Evolutionary conservation across 2,888 invertebrate genomes (phyloP), one percentile per base, ranked within the genome.

Genomic region (Orthonychiurus folsomi): DNA sequence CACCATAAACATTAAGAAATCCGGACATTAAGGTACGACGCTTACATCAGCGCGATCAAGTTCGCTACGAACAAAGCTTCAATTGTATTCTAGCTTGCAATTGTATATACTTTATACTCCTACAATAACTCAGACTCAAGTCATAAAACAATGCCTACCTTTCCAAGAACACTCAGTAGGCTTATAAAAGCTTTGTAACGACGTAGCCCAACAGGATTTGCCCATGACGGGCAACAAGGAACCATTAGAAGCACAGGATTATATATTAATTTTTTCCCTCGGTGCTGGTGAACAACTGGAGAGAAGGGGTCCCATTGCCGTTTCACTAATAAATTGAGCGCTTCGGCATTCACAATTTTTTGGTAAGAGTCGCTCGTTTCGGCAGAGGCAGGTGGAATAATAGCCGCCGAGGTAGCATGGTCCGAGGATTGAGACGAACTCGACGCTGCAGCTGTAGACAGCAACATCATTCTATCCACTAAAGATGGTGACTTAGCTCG

Each of bases 251-350:
- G 80, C 21, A 87, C 79, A 20, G 86, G 84, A 76, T 85, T 85
- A 21, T 85, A 84, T 0, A 87, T 83, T 26, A 89, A 76, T 75
- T 86, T 87, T 74, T 80, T 77, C 84, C 84, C 82, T 77, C 85
- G 86, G 64, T 83, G 81, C 60, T 83, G 80, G 65, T 80, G 78
- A 53, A 85, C 76, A 66, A 79, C 78, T 21, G 80, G 76, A 2
- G 82, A 77, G 12, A 85, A 80, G 0, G 89, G 89, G 75, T 89
- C 89, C 88, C 89, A 89, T 12, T 85, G 83, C 65, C 83, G 78
- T 74, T 86, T 85, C 26, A 86, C 73, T 50, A 89, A 78, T 0
- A 85, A 81, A 50, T 81, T 81, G 26, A 89, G 77, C 9, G 84
- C 82, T 73, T 87, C 87, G 70, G 83, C 82, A 55, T 81, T 82